Conservation (phyloP, 2,888 invertebrate species). For the Catocala nupta region DNA sequence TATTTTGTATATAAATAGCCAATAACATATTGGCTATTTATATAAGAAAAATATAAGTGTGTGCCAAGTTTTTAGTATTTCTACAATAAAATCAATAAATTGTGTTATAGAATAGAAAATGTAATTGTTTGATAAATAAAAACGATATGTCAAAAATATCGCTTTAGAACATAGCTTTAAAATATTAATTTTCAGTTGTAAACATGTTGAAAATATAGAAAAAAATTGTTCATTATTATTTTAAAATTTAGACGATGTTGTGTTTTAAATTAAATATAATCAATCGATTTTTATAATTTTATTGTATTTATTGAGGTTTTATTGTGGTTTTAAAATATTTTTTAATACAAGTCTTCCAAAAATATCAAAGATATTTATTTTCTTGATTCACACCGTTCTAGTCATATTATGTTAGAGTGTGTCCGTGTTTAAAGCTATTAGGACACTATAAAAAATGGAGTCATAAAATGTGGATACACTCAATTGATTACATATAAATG, state of each 20-base stretch:
- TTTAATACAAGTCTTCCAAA: conserved; percentile 42
- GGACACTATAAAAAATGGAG: not conserved
- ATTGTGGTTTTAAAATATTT: conserved; percentile 13
- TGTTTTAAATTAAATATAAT: not conserved
- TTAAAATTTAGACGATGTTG: not conserved
- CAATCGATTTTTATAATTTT: not conserved
- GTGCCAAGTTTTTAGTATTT: conserved; percentile 21
- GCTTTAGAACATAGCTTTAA: not conserved
- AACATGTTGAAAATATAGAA: not conserved
- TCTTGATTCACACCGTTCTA: too few species aligned
- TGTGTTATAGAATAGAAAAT: not conserved
- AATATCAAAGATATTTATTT: conserved; percentile 8
- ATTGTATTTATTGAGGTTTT: not conserved
- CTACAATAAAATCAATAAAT: conserved; percentile 14
- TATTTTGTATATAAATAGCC: too few species aligned
- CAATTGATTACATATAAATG: conserved; percentile 18
- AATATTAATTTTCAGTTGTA: not conserved
- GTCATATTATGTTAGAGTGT: not conserved
- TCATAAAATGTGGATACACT: conserved; percentile 17
- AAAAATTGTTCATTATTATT: too few species aligned
- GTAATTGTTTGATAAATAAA: conserved; percentile 18
- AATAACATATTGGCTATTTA: not conserved
- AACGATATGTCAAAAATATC: conserved; percentile 2
- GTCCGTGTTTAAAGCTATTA: not conserved
- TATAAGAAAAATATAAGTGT: not conserved